Evolutionary conservation across 92 coral and sea anemone genomes (phyloP), one percentile per base, ranked within the genome.

Genomic region (Paragorgia papillata): DNA sequence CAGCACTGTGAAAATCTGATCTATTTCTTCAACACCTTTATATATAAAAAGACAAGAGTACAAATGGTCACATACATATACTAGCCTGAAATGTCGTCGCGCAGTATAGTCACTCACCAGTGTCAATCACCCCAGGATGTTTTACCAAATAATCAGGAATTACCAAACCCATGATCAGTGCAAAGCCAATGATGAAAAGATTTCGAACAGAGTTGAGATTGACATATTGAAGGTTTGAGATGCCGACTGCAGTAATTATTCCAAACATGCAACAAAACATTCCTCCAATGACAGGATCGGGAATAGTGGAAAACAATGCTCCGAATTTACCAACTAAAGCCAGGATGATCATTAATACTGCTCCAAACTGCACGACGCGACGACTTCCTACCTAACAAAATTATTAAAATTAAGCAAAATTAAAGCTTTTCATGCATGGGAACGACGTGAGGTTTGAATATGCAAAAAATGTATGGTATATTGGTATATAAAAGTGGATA

Each of bases 251-350:
- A 8, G 92, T 70, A 10, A 90, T 84, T 66, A 90, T 84, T 61
- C 96, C 96, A 76, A 90, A 87, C 96, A 87, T 87, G 57, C 85
- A 88, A 83, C 89, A 74, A 73, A 83, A 89, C 35, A 91, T 78
- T 33, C 97, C 97, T 44, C 97, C 97, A 31, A 91, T 89, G 20
- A 91, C 85, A 17, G 97, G 97, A 49, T 91, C 97, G 3, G 71
- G 85, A 59, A 37, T 63, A 58, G 85, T 35, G 15, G 43, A 32
- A 64, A 37, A 31, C 15, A 33, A 10, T 12, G 73, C 73, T 41
- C 73, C 81, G 53, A 65, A 82, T 62, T 57, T 79, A 9, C 75
- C 82, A 27, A 78, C 33, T 27, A 63, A 37, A 29, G 49, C 63
- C n/a, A 77, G 46, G 5, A 78, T 25, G 20, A 80, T 80, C 69